Conservation (phyloP, 2,797 vertebrate species). For the Petrocephalus sullivani region DNA sequence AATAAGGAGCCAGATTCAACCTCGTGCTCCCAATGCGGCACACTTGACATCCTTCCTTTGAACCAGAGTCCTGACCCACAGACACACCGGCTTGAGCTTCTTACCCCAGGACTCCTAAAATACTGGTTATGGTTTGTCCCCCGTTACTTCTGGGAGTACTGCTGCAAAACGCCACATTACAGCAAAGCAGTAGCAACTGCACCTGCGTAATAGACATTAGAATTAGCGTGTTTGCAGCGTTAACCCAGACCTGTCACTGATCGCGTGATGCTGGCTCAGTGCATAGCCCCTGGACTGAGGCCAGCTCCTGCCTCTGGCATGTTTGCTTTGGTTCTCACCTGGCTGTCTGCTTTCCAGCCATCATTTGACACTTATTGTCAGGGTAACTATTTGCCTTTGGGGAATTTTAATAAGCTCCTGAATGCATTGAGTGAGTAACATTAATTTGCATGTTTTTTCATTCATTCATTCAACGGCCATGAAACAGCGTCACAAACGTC, state of each 20-base stretch:
- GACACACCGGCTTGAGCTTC: not conserved
- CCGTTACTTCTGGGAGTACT: not conserved
- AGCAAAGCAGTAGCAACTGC: not conserved
- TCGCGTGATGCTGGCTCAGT: not conserved
- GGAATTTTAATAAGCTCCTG: not conserved
- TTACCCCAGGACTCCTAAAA: not conserved
- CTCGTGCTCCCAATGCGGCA: not conserved
- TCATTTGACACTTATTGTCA: not conserved
- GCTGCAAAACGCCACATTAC: not conserved
- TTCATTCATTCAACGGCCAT: not conserved
- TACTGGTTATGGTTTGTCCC: not conserved
- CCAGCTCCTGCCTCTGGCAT: not conserved
- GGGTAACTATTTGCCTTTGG: not conserved
- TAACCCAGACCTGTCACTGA: not conserved
- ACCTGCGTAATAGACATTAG: not conserved
- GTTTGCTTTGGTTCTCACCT: not conserved
- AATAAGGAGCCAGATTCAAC: too few relatives aligned
- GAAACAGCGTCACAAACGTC: not conserved
- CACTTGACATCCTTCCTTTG: not conserved
- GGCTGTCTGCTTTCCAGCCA: not conserved
- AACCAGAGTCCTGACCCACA: not conserved
- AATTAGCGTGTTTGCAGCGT: not conserved
- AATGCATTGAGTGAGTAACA: not conserved
- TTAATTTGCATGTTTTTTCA: not conserved
- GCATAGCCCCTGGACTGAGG: not conserved